Conservation (phyloP, 2,888 invertebrate species). For the Troilus luridus region DNA sequence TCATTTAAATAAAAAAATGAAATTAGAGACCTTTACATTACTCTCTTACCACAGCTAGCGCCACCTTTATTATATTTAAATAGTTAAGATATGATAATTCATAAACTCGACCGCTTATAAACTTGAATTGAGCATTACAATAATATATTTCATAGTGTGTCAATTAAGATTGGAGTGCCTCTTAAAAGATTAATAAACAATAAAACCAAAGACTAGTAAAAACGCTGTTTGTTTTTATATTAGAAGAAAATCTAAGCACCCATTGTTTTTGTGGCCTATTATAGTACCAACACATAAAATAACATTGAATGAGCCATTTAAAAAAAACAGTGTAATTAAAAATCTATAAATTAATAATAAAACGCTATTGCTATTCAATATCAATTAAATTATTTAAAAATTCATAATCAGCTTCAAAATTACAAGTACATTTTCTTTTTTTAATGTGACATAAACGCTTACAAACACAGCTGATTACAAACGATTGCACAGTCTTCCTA, state of each 20-base stretch:
- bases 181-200: no score
- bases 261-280: not conserved
- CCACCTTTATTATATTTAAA: no score
- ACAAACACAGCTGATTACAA: constrained; percentile 46
- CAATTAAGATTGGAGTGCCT: no score
- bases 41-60: no score
- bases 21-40: no score
- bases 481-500: constrained; percentile 47
- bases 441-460: constrained; percentile 30
- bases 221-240: not conserved
- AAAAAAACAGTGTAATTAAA: not conserved
- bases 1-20: not conserved
- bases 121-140: no score
- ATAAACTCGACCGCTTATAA: no score
- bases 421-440: not conserved
- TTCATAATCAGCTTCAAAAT: constrained; percentile 23
- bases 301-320: constrained; percentile 10
- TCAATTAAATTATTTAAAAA: constrained; percentile 31
- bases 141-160: no score
- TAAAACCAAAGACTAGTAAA: not conserved
- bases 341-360: constrained; percentile 44
- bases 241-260: not conserved
- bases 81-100: no score
- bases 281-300: not conserved
- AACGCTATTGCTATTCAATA: constrained; percentile 31